Base-by-base conservation (phyloP, 2,888 invertebrate species). In the Eupeodes luniger region DNA sequence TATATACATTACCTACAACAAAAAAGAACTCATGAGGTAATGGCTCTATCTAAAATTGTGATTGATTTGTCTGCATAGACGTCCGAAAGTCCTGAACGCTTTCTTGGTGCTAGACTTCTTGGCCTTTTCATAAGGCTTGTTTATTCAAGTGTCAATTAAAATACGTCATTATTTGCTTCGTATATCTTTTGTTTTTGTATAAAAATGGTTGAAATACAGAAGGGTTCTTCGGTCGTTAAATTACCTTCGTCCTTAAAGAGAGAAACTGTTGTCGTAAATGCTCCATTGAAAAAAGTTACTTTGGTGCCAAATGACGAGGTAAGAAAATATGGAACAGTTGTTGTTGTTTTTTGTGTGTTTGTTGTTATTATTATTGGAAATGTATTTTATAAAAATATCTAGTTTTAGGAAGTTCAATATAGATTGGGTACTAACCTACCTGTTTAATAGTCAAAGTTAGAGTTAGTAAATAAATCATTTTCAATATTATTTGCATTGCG, bases 251-350 rank as follows among this genome's bases (percentile, higher is more conserved):
- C 93, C 85, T 86, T 93, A 67, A 93, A 94, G 85, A 92, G 93
- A 79, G 93, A 93, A 91, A 93, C 94, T 66, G 93, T 93, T 81
- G 93, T 93, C 89, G 92, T 92, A 89, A 93, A 92, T 90, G 93
- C 93, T 62, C 93, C 94, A 90, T 92, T 93, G 89, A 93, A 94
- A 89, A 94, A 93, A 91, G 93, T 93, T 62, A 94, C 93, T 59
- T 90, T 93, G 74, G 92, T 94, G 90, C 92, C 93, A 81, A 93
- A 93, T 89, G 93, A 93, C 82, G 94, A 93, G 93, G 93, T 93
- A 91, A 93, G 93, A 76, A 27, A 36, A 19, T 70, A 36, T 61
- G 67, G 67, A 78, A 19, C 3, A 14, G 14, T 66, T 51, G 36
- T 67, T 78, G 53, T 81, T 72, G 47, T 77, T 82, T 49, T 62